Conservation (phyloP, 1,140 invertebrate genomes). For the Lordiphosa stackelbergi region DNA sequence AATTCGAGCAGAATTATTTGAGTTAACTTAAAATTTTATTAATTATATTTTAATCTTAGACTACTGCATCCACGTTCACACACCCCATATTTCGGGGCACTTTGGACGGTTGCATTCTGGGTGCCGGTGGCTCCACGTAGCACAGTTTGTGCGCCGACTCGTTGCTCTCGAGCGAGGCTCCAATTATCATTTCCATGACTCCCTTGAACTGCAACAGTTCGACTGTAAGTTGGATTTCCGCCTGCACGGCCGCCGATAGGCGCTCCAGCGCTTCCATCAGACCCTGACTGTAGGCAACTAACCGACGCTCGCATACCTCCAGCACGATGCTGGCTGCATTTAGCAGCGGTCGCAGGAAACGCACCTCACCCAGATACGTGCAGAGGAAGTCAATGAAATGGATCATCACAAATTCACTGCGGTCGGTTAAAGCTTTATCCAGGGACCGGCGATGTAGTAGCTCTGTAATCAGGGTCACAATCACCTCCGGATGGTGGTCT, state of each 20-base stretch:
- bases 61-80: no score
- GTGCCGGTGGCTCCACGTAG: constrained; percentile 9
- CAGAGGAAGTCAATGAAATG: constrained; percentile 87
- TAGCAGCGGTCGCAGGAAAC: constrained; percentile 85
- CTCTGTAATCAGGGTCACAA: constrained; percentile 90
- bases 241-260: constrained; percentile 81
- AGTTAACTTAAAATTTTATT: no score
- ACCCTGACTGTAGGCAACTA: constrained; percentile 75
- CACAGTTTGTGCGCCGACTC: constrained; percentile 8
- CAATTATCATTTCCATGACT: constrained; percentile 83
- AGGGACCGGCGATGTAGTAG: constrained; percentile 87
- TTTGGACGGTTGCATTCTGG: constrained; percentile 44
- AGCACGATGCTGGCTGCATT: constrained; percentile 86
- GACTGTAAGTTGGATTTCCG: constrained; percentile 83
- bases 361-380: constrained; percentile 84
- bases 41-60: no score
- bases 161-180: constrained; percentile 77
- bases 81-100: no score
- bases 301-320: constrained; percentile 83
- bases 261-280: constrained; percentile 80
- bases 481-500: constrained; percentile 85
- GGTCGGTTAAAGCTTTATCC: constrained; percentile 83
- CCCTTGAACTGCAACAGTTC: constrained; percentile 83
- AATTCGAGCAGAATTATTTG: no score
- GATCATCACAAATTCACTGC: constrained; percentile 83